Conservation (phyloP, 2,113 vertebrate genomes). For the Piaya cayana region DNA sequence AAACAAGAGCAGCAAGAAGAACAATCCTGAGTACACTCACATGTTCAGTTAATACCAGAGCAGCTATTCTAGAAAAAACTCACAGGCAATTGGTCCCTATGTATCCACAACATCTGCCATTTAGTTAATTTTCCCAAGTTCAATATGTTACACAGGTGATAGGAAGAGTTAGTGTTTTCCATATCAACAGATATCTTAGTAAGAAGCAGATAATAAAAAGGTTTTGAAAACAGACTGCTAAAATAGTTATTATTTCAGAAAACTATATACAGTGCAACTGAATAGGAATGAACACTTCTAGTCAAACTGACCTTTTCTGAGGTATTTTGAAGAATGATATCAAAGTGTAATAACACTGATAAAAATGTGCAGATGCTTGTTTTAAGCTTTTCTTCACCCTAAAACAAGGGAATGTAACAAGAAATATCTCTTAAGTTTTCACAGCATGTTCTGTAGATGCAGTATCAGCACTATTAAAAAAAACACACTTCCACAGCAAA, state of each 20-base stretch:
- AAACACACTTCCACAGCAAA: not conserved
- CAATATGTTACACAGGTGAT: not conserved
- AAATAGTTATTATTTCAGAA: not conserved
- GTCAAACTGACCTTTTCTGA: constrained; percentile 79
- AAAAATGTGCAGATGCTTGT: constrained; percentile 92
- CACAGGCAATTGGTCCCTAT: not conserved
- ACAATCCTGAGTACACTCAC: not conserved
- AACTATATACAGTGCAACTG: not conserved
- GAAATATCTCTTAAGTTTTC: not conserved
- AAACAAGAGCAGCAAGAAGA: not conserved
- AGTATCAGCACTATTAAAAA: not conserved
- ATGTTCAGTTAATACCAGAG: not conserved
- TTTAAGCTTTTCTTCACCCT: constrained; percentile 92
- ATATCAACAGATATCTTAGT: not conserved
- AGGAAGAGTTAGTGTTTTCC: not conserved
- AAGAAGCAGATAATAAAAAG: not conserved
- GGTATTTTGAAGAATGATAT: constrained; percentile 79
- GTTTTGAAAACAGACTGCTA: not conserved
- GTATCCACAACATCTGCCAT: not conserved
- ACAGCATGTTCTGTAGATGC: not conserved
- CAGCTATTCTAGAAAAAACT: not conserved
- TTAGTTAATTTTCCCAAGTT: not conserved
- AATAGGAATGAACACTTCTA: not conserved
- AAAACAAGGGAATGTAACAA: not conserved
- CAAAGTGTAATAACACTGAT: constrained; percentile 89